phyloP scores from a whole-genome alignment of 2,113 vertebrate genomes.

The Cnemophilus loriae region DNA sequence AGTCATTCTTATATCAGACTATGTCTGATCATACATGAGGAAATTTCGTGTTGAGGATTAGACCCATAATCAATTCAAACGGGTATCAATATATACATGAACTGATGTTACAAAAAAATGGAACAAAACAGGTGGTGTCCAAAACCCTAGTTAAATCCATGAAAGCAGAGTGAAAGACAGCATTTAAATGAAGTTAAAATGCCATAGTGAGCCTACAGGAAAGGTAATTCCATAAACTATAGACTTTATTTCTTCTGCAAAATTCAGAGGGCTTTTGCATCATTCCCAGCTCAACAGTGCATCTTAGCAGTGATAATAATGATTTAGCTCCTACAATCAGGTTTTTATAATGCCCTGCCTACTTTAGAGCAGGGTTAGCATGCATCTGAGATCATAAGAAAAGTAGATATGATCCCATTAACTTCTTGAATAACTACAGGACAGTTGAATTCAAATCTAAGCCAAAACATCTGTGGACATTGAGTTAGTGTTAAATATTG shows the following conservation, averaged over 20 bases:
- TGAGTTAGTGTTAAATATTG: not conserved
- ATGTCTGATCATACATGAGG: not conserved
- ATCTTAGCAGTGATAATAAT: not conserved
- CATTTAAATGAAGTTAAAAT: not conserved
- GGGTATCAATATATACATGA: not conserved
- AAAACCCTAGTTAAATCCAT: not conserved
- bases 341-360: not conserved
- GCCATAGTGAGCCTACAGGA: not conserved
- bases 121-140: not conserved
- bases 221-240: not conserved
- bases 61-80: not conserved
- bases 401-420: not conserved
- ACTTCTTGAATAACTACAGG: not conserved
- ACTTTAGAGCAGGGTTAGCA: not conserved
- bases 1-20: not conserved
- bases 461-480: not conserved
- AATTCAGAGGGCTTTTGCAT: not conserved
- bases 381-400: not conserved
- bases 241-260: not conserved
- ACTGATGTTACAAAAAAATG: not conserved
- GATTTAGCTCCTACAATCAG: not conserved
- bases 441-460: not conserved
- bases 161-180: not conserved
- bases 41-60: not conserved
- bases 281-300: not conserved